phyloP scores from a whole-genome alignment of 2,888 invertebrate species.

The Criorhina ranunculi region DNA sequence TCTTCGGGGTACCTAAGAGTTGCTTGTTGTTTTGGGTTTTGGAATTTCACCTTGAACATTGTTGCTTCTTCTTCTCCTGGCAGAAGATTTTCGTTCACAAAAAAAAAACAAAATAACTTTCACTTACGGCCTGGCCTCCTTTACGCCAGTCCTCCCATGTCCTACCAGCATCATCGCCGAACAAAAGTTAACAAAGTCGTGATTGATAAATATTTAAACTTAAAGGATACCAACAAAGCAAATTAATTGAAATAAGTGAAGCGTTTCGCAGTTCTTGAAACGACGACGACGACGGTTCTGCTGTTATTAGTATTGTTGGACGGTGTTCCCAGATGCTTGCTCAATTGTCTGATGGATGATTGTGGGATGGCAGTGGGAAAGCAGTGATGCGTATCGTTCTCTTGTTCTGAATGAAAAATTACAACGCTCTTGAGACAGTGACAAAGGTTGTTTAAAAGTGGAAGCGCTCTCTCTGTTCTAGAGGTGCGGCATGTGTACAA shows the following conservation, averaged over 20 bases:
- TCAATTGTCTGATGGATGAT: neutral
- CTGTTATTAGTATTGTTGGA: constrained; percentile 73
- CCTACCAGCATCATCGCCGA: constrained; percentile 45
- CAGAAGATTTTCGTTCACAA: constrained; percentile 12
- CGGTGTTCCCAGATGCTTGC: constrained; percentile 24
- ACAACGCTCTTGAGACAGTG: constrained; percentile 63
- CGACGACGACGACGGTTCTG: constrained; percentile 41
- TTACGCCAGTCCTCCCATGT: neutral
- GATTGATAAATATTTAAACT: constrained; percentile 85
- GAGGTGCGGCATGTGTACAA: constrained; percentile 33
- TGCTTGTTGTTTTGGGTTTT: constrained; percentile 29
- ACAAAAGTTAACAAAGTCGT: constrained; percentile 83
- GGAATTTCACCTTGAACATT: constrained; percentile 65
- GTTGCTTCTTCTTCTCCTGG: constrained; percentile 63
- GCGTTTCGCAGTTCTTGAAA: constrained; percentile 79
- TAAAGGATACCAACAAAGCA: constrained; percentile 84
- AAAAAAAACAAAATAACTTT: constrained; percentile 52
- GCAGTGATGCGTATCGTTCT: constrained; percentile 52
- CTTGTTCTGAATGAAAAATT: constrained; percentile 57
- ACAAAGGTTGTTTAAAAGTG: constrained; percentile 52
- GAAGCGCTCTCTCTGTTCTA: neutral
- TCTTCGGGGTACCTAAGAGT: constrained; percentile 62
- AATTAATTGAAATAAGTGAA: constrained; percentile 85
- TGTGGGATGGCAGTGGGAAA: neutral
- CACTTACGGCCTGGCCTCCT: constrained; percentile 9